Evolutionary conservation across 2,797 vertebrate genomes (phyloP), one percentile per base, ranked within the genome.

Genomic region (Myotis findleyi): DNA sequence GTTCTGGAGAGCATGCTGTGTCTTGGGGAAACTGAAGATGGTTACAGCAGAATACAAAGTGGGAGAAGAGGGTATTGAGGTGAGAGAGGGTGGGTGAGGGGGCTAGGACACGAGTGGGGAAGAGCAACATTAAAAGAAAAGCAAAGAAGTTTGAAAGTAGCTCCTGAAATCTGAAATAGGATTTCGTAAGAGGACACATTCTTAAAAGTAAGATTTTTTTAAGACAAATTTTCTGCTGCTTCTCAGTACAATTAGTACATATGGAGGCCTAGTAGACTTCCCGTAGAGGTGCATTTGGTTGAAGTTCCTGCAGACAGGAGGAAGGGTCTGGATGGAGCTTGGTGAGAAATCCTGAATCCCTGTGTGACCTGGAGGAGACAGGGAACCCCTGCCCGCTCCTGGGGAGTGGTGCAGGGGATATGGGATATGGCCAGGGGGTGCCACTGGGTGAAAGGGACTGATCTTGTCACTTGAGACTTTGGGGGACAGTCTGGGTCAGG

Each of bases 171-270:
- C 71, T 51, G 76, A 84, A 93, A 49, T 80, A 30, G 41, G 11
- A 80, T 88, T 95, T 85, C 64, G 7, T 69, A 76, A 8, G 30
- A 73, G 47, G 25, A 49, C 18, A 36, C 14, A 27, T 2, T 84
- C 47, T 95, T 95, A 87, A 77, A 80, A 90, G 20, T 10, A 55
- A 93, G 53, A 86, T 23, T 41, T 84, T 84, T 92, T 55, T 36
- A 93, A 64, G 51, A 68, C 18, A 76, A 85, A 68, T 53, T 82
- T 49, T 83, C 38, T 69, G 36, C 33, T 89, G 87, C 4, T 66
- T 72, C 76, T 62, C 76, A 77, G 81, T 66, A 47, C 10, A 14
- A 38, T 57, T 27, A 73, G 38, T 30, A 1, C 38, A 1, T 38
- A 57, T 89, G 2, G 49, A 76, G 30, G 0, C 11, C 44, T 44